Base-by-base conservation (phyloP, 2,797 vertebrate species). In the Epinephelus awoara region DNA sequence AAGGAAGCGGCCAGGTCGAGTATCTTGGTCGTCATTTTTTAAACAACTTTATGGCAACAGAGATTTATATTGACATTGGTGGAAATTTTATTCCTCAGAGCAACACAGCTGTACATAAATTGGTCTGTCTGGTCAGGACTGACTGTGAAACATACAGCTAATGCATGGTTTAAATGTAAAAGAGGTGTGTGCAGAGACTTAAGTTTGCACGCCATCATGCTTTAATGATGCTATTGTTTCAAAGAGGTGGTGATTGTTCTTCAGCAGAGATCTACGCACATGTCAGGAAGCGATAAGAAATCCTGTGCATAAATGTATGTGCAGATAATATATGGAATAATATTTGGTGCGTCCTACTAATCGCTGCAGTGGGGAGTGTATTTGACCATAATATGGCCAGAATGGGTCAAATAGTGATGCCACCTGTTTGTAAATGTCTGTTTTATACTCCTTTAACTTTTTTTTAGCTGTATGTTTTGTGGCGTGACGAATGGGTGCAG, bases 331-430 rank as follows among this genome's bases (percentile, higher is more conserved):
- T 50, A 29, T 23, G 7, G 5, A 52, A 44, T 4, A 42, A 40
- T 17, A 25, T 5, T 46, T 2, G 5, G 2, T 21, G 11, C 14
- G 11, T 42, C 34, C 34, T 54, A 27, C 29, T 12, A 74, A 17
- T 49, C 21, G 21, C 67, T 51, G 8, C 34, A 23, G 7, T 50
- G 29, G 23, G 56, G 1, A 9, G 6, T 75, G 19, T 49, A 62
- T 75, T 72, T 72, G 17, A 63, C 42, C 25, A 46, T 82, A 4
- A 58, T 64, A 57, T 78, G 23, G 38, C 51, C 42, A 55, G 15
- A 17, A 13, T 57, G 23, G 4, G 4, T 52, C 40, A 25, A 70
- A 56, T 55, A 18, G 54, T 21, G 14, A 47, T 47, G 14, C 51
- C 29, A 23, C 29, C 14, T 72, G 49, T 55, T 65, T 34, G 2